These are phyloP conservation scores for Aleiodes alternator DNA, from an alignment of 2,888 invertebrate species.

Conservation along the genomic window DNA sequence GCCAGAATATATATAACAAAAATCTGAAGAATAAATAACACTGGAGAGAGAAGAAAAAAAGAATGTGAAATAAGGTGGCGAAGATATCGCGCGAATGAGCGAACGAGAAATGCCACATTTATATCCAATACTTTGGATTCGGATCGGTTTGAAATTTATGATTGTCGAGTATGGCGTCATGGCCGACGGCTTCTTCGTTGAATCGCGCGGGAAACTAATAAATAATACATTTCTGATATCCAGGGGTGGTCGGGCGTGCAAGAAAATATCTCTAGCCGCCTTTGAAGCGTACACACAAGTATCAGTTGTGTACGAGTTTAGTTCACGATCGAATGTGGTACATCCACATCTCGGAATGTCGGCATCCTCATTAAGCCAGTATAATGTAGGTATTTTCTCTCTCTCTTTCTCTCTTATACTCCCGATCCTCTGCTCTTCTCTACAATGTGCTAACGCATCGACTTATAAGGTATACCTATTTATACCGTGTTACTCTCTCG, in stretches of 20 bases:
- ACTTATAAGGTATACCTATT: constrained; percentile 39
- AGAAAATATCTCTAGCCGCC: constrained; percentile 61
- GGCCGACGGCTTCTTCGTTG: constrained; percentile 53
- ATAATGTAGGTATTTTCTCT: constrained; percentile 54
- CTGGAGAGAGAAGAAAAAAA: neutral
- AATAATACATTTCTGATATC: constrained; percentile 66
- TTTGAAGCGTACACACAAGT: constrained; percentile 57
- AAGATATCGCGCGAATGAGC: constrained; percentile 34
- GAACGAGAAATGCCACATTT: constrained; percentile 16
- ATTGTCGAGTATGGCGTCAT: constrained; percentile 53
- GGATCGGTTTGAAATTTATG: constrained; percentile 57
- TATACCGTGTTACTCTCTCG: constrained; percentile 30
- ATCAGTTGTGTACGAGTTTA: constrained; percentile 49
- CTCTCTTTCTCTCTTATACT: neutral
- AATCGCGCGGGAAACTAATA: constrained; percentile 59
- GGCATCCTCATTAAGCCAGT: constrained; percentile 65
- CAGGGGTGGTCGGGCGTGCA: constrained; percentile 59
- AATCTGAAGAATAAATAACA: neutral
- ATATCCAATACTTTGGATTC: constrained; percentile 27
- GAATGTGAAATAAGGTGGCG: constrained; percentile 25
- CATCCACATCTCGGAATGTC: constrained; percentile 55
- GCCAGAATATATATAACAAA: constrained; percentile 9
- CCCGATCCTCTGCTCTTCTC: neutral
- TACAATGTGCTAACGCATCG: constrained; percentile 27
- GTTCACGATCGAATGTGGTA: constrained; percentile 50